Conservation (phyloP, 2,888 invertebrate genomes). For the Neria commutata region DNA sequence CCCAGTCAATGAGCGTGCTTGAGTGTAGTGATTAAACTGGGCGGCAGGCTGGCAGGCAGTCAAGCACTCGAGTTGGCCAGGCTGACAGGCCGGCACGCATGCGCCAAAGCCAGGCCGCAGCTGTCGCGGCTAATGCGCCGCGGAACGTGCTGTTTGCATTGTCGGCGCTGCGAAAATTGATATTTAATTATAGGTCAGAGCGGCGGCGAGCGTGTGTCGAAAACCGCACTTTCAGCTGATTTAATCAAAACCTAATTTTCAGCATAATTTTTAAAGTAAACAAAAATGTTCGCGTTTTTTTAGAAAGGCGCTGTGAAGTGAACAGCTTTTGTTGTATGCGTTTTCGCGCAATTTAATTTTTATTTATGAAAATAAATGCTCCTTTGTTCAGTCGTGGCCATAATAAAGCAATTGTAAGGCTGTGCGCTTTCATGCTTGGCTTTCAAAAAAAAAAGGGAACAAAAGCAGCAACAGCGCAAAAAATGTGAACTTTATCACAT, state of each 20-base stretch:
- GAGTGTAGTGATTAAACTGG: no score
- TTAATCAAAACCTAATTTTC: not conserved
- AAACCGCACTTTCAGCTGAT: not conserved
- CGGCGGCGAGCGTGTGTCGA: no score
- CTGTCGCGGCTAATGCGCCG: not conserved
- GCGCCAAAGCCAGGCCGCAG: not conserved
- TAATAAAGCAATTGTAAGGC: conserved; percentile 30
- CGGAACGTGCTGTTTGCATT: not conserved
- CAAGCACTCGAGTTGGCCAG: not conserved
- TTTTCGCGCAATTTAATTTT: no score
- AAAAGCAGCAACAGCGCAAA: conserved; percentile 27
- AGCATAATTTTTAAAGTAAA: not conserved
- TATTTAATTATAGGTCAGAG: not conserved
- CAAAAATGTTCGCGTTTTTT: not conserved
- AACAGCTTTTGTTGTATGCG: no score
- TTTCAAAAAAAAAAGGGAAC: conserved; percentile 21
- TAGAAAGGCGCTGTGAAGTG: no score
- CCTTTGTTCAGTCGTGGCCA: no score
- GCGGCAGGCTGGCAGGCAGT: no score
- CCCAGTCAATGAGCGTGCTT: no score
- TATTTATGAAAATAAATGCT: no score
- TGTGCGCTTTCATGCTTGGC: conserved; percentile 48
- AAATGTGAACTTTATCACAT: conserved; percentile 56
- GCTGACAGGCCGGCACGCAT: not conserved
- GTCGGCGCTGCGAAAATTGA: not conserved